Percentiles rank a stretch among this genome's conserved stretches.
Conservation (phyloP, 2,888 invertebrate species). For the Spisula solida region DNA sequence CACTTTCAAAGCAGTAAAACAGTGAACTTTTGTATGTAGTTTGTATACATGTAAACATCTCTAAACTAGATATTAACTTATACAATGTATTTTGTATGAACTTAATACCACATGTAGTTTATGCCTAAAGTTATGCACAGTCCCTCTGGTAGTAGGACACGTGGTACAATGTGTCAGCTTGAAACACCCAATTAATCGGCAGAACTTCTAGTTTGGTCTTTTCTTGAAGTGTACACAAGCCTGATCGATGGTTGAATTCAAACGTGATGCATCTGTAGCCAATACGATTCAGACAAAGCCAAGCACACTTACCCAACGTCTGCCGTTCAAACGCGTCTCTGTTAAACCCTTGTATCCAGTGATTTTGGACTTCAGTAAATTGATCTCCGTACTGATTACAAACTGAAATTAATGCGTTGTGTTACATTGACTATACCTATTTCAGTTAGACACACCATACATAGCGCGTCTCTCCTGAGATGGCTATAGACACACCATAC, state of each 20-base stretch:
- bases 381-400: background rate
- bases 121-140: background rate
- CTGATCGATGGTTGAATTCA: background rate
- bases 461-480: no score
- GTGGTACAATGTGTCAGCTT: background rate
- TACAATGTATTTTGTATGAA: no score
- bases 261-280: background rate
- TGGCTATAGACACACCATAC: no score
- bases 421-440: no score
- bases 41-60: no score
- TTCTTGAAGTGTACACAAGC: background rate
- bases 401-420: background rate
- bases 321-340: background rate
- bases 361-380: background rate
- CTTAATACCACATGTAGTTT: no score
- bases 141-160: background rate
- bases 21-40: no score
- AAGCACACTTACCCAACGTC: background rate
- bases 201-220: background rate
- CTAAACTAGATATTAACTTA: no score
- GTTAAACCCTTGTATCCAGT: background rate
- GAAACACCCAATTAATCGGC: background rate
- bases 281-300: background rate
- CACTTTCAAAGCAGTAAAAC: no score
- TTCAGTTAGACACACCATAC: no score